Conservation (phyloP, 2,888 invertebrate species). For the Reticulitermes lucifugus region DNA sequence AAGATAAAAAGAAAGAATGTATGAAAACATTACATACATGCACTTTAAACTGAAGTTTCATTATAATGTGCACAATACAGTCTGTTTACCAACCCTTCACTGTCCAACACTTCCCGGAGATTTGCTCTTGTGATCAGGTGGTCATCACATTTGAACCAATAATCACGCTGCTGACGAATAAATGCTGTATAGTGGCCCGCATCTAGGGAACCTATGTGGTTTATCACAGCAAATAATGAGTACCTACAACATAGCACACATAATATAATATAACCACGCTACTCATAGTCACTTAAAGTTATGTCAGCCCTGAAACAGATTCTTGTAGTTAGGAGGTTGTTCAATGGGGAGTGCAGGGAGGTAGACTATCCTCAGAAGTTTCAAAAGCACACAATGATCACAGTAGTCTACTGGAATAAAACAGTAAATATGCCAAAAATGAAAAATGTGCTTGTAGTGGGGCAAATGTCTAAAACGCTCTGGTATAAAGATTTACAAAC, state of each 20-base stretch:
- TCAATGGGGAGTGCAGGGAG: too few relatives aligned
- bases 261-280: not conserved
- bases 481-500: too few relatives aligned
- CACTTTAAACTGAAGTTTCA: not conserved
- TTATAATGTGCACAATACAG: not conserved
- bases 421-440: too few relatives aligned
- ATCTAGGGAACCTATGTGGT: conserved; percentile 90
- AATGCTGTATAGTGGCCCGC: conserved; percentile 97
- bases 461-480: too few relatives aligned
- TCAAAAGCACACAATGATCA: too few relatives aligned
- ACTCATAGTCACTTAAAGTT: too few relatives aligned
- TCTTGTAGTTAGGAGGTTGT: too few relatives aligned
- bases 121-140: conserved; percentile 91
- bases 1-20: not conserved
- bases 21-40: not conserved
- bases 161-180: conserved; percentile 91
- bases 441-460: too few relatives aligned
- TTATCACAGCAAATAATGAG: conserved; percentile 96
- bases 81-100: conserved; percentile 81
- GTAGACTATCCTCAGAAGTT: too few relatives aligned
- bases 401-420: too few relatives aligned
- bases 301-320: too few relatives aligned
- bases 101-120: conserved; percentile 90
- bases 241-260: conserved; percentile 69
- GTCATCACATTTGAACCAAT: conserved; percentile 98